A percentile compares a stretch with the other conserved stretches of the same genome.
These are phyloP conservation scores for honey bee (Apis mellifera) DNA, from an alignment of 1,140 invertebrate genomes.

Conservation along the genomic window DNA sequence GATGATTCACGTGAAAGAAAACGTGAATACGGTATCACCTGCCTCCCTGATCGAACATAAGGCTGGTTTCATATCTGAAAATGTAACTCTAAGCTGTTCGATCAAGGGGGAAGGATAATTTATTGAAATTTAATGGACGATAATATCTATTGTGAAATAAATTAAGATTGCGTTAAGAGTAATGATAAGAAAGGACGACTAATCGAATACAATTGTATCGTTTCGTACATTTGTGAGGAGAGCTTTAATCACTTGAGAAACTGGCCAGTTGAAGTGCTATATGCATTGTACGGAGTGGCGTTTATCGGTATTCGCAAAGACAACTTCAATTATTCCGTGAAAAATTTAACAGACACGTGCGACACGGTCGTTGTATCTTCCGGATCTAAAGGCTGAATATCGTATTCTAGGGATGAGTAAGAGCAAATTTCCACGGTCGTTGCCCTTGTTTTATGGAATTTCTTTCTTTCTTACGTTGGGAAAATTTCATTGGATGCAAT, in stretches of 20 bases:
- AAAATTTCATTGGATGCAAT: background rate
- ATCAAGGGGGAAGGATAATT: too few relatives aligned
- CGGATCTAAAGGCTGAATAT: conserved; percentile 5
- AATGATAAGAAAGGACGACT: too few relatives aligned
- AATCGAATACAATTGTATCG: too few relatives aligned
- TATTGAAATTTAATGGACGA: too few relatives aligned
- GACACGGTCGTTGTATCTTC: conserved; percentile 34
- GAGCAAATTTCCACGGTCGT: conserved; percentile 29
- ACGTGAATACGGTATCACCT: background rate
- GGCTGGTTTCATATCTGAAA: conserved; percentile 11
- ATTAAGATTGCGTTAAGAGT: too few relatives aligned
- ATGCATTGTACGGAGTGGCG: background rate
- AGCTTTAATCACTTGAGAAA: conserved; percentile 19
- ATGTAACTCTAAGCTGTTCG: background rate
- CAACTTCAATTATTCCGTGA: conserved; percentile 38
- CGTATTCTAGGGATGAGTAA: background rate
- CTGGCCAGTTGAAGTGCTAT: background rate
- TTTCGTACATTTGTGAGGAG: background rate
- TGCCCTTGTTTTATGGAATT: conserved; percentile 11
- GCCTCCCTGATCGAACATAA: background rate
- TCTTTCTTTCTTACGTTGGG: background rate
- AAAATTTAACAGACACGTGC: conserved; percentile 46
- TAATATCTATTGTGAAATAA: background rate
- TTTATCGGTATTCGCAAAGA: conserved; percentile 13
- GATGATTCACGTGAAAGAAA: conserved; percentile 31